Base-by-base conservation (phyloP, 37 sponge, comb jelly and placozoan genomes). In the Amphimedon queenslandica region DNA sequence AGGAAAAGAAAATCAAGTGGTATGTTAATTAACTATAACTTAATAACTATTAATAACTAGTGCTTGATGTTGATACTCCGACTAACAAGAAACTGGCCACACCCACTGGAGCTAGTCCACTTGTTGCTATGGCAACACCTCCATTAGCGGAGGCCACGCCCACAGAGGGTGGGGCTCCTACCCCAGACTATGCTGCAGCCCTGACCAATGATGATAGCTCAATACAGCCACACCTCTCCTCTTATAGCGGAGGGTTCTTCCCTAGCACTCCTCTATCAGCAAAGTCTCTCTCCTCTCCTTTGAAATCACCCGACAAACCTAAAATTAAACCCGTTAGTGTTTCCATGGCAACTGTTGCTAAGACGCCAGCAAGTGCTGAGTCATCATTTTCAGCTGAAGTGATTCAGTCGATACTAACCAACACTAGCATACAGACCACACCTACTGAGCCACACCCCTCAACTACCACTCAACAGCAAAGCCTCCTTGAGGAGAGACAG, bases 101-200 rank as follows among this genome's bases (percentile, higher is more conserved):
- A 55, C 33, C 76, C 30, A 13, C 13, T 21, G 18, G 37, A 20
- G 8, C 32, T 58, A 5, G 5, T 58, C 30, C 30, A 2, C 30
- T 5, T 5, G 27, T 30, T 58, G 30, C 5, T n/a, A n/a, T n/a
- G n/a, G n/a, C n/a, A n/a, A n/a, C n/a, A n/a, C 70, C 47, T 2
- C 47, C 27, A 25, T n/a, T 40, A 24, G 35, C 25, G 41, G 29
- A 21, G 8, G 3, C 23, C 11, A 39, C 70, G 23, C 42, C 42
- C 23, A 2, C 10, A 4, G 70, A 69, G 42, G n/a, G 23, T 40
- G 4, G 39, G 42, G 34, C 65, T 0, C 57, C 83, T 36, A 84
- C 84, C 21, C 90, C 90, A 67, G 90, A 90, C 58, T 90, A 90
- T 84, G 90, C 85, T 3, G 90, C 85, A 43, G 85, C 80, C 0